Percentiles rank a stretch among this genome's conserved stretches.
These are phyloP conservation scores for Macaria notata DNA, from an alignment of 2,888 invertebrate species.

Conservation along the genomic window DNA sequence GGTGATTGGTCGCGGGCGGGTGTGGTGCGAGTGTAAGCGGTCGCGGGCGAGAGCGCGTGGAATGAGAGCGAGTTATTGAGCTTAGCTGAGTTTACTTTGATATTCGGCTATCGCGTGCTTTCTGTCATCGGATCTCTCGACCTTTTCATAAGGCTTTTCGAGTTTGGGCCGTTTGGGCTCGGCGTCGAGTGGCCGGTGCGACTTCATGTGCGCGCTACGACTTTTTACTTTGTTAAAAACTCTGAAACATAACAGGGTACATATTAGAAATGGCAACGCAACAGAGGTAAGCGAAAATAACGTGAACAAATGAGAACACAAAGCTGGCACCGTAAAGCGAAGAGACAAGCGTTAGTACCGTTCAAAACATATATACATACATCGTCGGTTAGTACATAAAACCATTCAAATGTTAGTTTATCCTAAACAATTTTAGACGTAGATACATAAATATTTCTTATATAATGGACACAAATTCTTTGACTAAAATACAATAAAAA, in stretches of 20 bases:
- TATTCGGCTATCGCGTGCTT: conserved; percentile 68
- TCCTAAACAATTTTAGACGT: conserved; percentile 52
- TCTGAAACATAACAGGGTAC: conserved; percentile 86
- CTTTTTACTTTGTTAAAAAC: conserved; percentile 99
- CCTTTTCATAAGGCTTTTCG: conserved; percentile 83
- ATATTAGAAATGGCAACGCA: conserved; percentile 72
- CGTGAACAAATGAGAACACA: conserved; percentile 37
- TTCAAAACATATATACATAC: conserved; percentile 59
- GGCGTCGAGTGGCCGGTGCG: conserved; percentile 95
- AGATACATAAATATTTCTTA: conserved; percentile 43
- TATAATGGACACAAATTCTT: conserved; percentile 64
- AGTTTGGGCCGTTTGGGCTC: conserved; percentile 87
- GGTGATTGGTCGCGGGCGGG: conserved; percentile 29
- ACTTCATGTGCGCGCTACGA: conserved; percentile 99
- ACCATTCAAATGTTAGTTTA: conserved; percentile 52
- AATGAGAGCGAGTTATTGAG: conserved; percentile 62
- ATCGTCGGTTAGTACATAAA: conserved; percentile 59
- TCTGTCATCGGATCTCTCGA: conserved; percentile 77
- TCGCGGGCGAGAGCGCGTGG: conserved; percentile 37
- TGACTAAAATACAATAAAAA: conserved; percentile 56
- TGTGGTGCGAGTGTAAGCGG: conserved; percentile 33
- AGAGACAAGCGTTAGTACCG: conserved; percentile 62
- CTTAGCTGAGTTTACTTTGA: conserved; percentile 60
- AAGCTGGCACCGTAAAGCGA: conserved; percentile 58
- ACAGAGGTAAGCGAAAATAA: conserved; percentile 49